Evolutionary conservation across 1,140 invertebrate species (phyloP), one percentile per base, ranked within the genome.

Genomic region (Caenorhabditis latens): DNA sequence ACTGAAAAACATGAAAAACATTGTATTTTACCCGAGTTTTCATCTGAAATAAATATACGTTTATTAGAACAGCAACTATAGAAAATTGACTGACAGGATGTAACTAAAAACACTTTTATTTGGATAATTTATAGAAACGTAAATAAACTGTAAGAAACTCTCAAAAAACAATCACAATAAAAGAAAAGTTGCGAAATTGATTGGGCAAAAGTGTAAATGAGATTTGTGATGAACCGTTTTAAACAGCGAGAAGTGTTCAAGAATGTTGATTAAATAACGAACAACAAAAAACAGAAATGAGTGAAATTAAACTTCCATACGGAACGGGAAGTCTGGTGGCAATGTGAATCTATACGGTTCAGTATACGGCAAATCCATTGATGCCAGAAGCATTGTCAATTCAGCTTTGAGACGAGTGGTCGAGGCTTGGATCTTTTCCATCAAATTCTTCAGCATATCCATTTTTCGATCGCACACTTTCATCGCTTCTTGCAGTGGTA

Each of bases 301-400:
- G 21, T 21, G 24, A n/a, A 65, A 13, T 71, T 42, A 71, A 46
- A 79, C 13, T 50, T 79, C 71, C 71, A 24, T 75, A 46, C 43
- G 13, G 24, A 75, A 46, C 16, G 67, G 67, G 19, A 75, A 75
- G 19, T 75, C 67, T 46, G 42, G 14, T 46, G 67, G 67, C 14
- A 75, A 46, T 46, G 13, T 75, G 40, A 32, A 79, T n/a, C 21
- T 43, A 5, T 43, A 50, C 1, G 71, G 46, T 11, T 79, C 71
- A n/a, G 53, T n/a, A 50, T 79, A 50, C 9, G 71, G 71, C n/a
- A 79, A 46, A 50, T 79, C 71, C 71, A 79, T 79, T 13, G 71
- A 21, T 2, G 46, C 71, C 5, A 79, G 71, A 79, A 79, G 71
- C 46, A 79, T n/a, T 1, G 71, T 79, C 21, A 79, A 13, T 24